Evolutionary conservation across 2,797 vertebrate species (phyloP), one percentile per base, ranked within the genome.

Genomic region (Muscicapa comitata): DNA sequence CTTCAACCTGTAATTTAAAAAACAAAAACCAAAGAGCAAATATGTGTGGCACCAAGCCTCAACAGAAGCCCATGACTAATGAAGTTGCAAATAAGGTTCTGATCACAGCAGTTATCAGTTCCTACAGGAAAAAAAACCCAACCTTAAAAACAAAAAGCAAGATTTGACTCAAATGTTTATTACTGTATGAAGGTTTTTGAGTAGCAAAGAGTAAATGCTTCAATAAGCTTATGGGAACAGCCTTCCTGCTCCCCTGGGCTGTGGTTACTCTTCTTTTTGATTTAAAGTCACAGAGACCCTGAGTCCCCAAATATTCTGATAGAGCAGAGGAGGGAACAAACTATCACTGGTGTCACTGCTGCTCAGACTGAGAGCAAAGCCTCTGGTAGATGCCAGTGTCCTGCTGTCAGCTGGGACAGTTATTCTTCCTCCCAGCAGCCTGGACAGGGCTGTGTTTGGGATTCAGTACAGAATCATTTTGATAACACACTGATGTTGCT

Each of bases 21-120:
- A 93, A 50, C 31, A 96, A 94, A 88, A 86, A 78, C 16, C 25
- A 68, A 84, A 78, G 25, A n/a, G 67, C 86, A 91, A 91, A 87
- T 82, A 95, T 87, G 92, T 35, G 78, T 85, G 88, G 92, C 11
- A 61, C 65, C 90, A 93, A 61, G 55, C 66, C 73, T 79, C 81
- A 78, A 91, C 85, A 83, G 88, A 95, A 97, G 76, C 59, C 72
- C 42, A 19, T 96, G 96, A 97, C 80, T 97, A 95, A 97, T 48
- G 45, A 90, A 92, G 67, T 21, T 87, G 88, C 73, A 85, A 92
- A 31, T 40, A 54, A 72, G 75, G 58, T 70, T 92, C 85, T 95
- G 83, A 95, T 92, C 43, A 35, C 21, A 76, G 57, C 42, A 95
- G 43, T 93, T 93, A 86, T 21, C 61, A n/a, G 37, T 73, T 93